Evolutionary conservation across 2,888 invertebrate species (phyloP).

Genomic region (Lamellibrachia satsuma): DNA sequence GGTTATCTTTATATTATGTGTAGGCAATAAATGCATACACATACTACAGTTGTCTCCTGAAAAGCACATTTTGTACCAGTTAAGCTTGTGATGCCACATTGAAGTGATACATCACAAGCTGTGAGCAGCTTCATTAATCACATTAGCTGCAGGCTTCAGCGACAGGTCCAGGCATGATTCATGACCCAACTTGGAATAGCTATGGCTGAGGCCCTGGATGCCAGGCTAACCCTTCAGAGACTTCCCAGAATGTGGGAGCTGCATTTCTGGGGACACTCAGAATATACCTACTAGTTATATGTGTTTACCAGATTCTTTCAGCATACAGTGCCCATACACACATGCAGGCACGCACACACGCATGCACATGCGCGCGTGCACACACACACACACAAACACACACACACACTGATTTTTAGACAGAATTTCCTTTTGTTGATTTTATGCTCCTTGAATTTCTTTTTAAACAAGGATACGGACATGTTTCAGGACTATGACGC

Average conservation of each 20-base stretch:
- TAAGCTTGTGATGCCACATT: background rate
- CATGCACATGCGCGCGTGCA: background rate
- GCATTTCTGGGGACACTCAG: background rate
- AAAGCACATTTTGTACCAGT: background rate
- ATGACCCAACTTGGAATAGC: background rate
- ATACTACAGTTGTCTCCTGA: background rate
- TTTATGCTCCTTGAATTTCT: background rate
- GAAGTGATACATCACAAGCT: background rate
- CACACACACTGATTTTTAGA: background rate
- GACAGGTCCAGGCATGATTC: background rate
- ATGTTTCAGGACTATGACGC: no score
- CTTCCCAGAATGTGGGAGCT: background rate
- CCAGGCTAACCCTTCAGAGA: background rate
- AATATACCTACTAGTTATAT: background rate
- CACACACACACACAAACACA: background rate
- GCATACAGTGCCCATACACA: background rate
- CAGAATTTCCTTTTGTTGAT: background rate
- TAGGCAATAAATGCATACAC: background rate
- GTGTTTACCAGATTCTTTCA: background rate
- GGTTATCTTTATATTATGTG: background rate
- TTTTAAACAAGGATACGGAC: background rate
- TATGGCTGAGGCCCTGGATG: background rate
- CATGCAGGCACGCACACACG: background rate
- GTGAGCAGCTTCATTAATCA: conserved; percentile 10
- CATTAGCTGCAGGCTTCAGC: background rate